Evolutionary conservation across 2,113 vertebrate genomes (phyloP).

Genomic region (Ciconia stormi): DNA sequence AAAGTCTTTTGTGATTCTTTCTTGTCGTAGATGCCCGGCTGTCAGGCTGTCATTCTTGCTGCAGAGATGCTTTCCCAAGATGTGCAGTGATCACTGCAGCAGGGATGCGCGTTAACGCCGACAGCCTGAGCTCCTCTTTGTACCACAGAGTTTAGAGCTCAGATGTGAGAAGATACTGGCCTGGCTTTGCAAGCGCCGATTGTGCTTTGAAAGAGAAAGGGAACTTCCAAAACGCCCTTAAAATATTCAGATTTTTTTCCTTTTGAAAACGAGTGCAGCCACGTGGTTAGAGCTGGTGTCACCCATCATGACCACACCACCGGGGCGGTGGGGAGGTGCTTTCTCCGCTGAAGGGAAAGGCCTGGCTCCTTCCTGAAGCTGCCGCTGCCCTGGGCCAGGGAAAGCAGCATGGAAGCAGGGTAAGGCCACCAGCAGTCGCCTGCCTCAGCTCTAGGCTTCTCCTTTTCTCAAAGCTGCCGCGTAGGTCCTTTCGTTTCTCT

Average conservation of each 20-base stretch:
- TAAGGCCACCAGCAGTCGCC: background rate
- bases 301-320: conserved; percentile 31
- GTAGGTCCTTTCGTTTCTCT: background rate
- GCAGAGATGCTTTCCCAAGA: background rate
- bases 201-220: conserved; percentile 40
- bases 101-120: background rate
- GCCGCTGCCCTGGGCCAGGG: background rate
- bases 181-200: background rate
- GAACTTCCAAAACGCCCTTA: conserved; percentile 61
- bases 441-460: background rate
- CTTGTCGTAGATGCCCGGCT: rapidly evolving
- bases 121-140: background rate
- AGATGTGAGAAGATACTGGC: rapidly evolving
- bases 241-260: conserved; percentile 24
- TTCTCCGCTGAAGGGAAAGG: background rate
- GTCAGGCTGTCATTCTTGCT: background rate
- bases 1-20: background rate
- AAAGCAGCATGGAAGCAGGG: conserved; percentile 36
- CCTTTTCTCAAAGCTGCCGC: background rate
- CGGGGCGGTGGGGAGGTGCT: background rate
- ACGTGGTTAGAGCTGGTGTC: conserved; percentile 45
- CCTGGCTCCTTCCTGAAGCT: background rate
- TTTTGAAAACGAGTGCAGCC: background rate
- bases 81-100: background rate
- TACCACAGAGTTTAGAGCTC: background rate